These are phyloP conservation scores for Tenthredo mesomela DNA, from an alignment of 2,888 invertebrate species.

Conservation along the genomic window DNA sequence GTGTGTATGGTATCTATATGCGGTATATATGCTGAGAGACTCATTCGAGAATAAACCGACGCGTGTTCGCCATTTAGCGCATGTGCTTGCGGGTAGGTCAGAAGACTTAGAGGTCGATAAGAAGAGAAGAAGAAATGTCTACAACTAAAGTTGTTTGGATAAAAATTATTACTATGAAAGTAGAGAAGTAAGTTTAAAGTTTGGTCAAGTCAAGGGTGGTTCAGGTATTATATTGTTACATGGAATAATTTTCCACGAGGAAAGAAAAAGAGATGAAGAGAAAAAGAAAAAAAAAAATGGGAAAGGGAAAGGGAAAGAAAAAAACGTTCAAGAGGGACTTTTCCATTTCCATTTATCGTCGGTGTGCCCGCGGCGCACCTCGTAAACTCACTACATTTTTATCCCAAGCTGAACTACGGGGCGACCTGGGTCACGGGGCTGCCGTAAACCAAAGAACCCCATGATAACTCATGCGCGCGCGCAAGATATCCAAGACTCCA, in stretches of 20 bases:
- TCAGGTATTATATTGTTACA: background rate
- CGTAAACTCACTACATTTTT: constrained; percentile 48
- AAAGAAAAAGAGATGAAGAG: background rate
- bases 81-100: constrained; percentile 34
- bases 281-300: background rate
- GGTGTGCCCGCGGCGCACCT: constrained; percentile 35
- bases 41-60: constrained; percentile 50
- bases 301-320: background rate
- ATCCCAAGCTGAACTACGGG: constrained; percentile 42
- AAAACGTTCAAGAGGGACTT: constrained; percentile 37
- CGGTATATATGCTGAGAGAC: background rate
- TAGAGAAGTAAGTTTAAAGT: constrained; percentile 9
- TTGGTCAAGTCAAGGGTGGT: constrained; percentile 1
- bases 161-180: background rate
- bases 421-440: constrained; percentile 41
- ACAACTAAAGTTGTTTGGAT: background rate
- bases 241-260: constrained; percentile 22
- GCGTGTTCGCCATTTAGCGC: constrained; percentile 52
- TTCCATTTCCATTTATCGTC: constrained; percentile 49
- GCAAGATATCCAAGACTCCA: constrained; percentile 24
- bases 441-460: constrained; percentile 48
- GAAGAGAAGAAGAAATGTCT: background rate
- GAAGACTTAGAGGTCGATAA: constrained; percentile 21
- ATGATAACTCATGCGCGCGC: constrained; percentile 45
- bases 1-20: background rate